Evolutionary conservation across 2,888 invertebrate genomes (phyloP), one percentile per base, ranked within the genome.

Genomic region (Pollenia labialis): DNA sequence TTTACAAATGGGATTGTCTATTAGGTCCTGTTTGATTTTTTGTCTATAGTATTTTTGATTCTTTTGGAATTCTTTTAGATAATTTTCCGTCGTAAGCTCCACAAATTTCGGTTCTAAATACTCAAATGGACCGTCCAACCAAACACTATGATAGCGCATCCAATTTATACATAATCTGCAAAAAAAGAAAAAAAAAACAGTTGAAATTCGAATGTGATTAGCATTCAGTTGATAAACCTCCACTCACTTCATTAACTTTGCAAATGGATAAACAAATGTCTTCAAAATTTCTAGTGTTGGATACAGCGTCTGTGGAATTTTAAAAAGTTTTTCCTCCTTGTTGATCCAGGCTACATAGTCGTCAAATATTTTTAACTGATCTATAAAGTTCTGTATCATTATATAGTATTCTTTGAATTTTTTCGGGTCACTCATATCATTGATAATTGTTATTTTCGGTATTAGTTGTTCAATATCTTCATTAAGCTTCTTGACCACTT

Each of bases 111-210:
- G 96, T 90, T 97, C 96, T 87, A 98, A 94, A 91, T 97, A 97
- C 92, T 97, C 96, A 93, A 99, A 99, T 1, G 97, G 96, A 0
- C 99, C 99, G 92, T 98, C 97, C 95, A 98, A 95, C 97, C 98
- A 99, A 10, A 97, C 97, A 89, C 95, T 96, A 90, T 96, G 96
- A 89, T 96, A 96, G 72, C 97, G 95, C 92, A 96, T 95, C 97
- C 98, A 98, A 90, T 95, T 94, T 88, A 95, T 94, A 81, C 96
- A 95, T 10, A 95, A 93, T 79, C 93, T 93, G 23, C 23, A 76
- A 85, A 23, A 23, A 23, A 32, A 32, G 75, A 85, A 32, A 32
- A 32, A 32, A 32, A 32, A 32, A 32, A 32, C 32, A 32, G 6
- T 32, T 42, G 0, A 40, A 71, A 52, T 71, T 23, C 3, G 64